Evolutionary conservation across 2,888 invertebrate species (phyloP), one percentile per base, ranked within the genome.

Genomic region (Silvanus unidentatus): DNA sequence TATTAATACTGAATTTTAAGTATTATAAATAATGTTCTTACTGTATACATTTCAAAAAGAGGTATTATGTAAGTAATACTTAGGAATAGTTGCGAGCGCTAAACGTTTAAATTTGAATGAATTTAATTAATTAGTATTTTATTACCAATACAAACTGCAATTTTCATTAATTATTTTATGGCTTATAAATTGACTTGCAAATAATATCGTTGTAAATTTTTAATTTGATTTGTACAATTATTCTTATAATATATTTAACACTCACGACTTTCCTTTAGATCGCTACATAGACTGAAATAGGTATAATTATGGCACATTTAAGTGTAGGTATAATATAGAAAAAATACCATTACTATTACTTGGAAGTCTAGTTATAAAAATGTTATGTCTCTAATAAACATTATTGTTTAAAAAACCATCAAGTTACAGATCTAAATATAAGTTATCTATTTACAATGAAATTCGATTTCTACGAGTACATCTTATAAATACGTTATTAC

Each of bases 1-100:
- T 58, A 59, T 57, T 59, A 59, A 54, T 57, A 53, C 53, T 56
- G 54, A 45, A 49, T 50, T 42, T 30, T 41, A 39, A 46, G 40
- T 42, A 39, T 47, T 40, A 50, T 54, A 50, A 52, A 54, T 47
- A 46, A 41, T 46, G 13, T 15, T 11, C 37, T 16, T 37, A 37
- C 15, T 32, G 13, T 36, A 37, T 47, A 41, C 22, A 40, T 34
- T 29, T 39, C 35, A 46, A 29, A 22, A 34, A 45, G 45, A 45
- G 45, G 45, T 42, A 45, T 42, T 45, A 39, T 34, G 45, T 45
- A 45, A n/a, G n/a, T n/a, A n/a, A n/a, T n/a, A n/a, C n/a, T n/a
- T n/a, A n/a, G n/a, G n/a, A n/a, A n/a, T n/a, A n/a, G n/a, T n/a
- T n/a, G n/a, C n/a, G n/a, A n/a, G n/a, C n/a, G n/a, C n/a, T n/a